Percentiles rank a stretch among this genome's conserved stretches.
Evolutionary conservation across 2,113 vertebrate genomes (phyloP).

Genomic region (Otus sunia): DNA sequence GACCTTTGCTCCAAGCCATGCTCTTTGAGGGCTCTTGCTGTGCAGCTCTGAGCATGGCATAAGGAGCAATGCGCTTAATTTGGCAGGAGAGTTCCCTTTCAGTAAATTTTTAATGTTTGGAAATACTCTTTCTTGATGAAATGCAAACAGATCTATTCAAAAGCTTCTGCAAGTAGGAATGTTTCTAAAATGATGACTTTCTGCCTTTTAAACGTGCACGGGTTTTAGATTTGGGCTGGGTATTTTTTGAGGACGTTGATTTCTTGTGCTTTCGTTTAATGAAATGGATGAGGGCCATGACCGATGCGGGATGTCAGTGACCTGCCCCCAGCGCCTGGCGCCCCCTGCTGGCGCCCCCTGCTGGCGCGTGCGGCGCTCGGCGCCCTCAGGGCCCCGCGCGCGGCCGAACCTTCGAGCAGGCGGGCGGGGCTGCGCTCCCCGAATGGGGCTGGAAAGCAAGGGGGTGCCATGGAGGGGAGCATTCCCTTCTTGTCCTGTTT

Average conservation of each 20-base stretch:
- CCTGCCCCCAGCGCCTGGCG: too few relatives aligned
- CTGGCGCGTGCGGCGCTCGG: too few relatives aligned
- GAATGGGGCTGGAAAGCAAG: rapidly evolving
- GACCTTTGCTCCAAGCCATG: background rate
- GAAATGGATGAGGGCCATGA: rapidly evolving
- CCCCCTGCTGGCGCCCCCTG: too few relatives aligned
- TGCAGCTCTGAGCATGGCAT: background rate
- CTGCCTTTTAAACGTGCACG: rapidly evolving
- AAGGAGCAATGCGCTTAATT: rapidly evolving
- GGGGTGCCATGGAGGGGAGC: rapidly evolving
- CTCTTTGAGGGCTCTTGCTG: background rate
- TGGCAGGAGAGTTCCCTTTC: background rate
- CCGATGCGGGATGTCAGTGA: rapidly evolving
- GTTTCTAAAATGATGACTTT: background rate
- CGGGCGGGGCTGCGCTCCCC: rapidly evolving
- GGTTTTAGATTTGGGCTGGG: background rate
- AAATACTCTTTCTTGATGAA: background rate
- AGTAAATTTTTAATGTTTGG: background rate
- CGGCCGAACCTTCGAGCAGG: background rate
- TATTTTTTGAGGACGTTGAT: background rate
- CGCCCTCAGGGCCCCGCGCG: too few relatives aligned
- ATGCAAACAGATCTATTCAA: background rate
- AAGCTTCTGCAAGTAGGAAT: background rate
- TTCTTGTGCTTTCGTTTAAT: rapidly evolving
- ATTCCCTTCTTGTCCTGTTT: rapidly evolving